Base-by-base conservation (phyloP, 2,888 invertebrate species). In the Cremastobaeus sp. region DNA sequence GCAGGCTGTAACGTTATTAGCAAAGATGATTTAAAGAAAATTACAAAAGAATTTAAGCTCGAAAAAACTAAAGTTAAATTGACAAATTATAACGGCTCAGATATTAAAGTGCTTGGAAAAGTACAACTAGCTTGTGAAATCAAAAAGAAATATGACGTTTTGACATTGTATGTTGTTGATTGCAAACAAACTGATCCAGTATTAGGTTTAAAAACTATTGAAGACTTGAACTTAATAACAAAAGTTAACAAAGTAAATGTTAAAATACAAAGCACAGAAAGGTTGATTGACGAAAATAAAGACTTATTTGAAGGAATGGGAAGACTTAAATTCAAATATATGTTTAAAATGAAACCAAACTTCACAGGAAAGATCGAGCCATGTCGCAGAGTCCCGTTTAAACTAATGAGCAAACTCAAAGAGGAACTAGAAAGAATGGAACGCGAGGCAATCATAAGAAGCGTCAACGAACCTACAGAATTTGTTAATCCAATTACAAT, bases 211-310 rank as follows among this genome's bases (percentile, higher is more conserved):
- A 50, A 57, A 15, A 47, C 54, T 8, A 45, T 62, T 12, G 11
- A 72, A 55, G 37, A 52, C 8, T 28, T 78, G 11, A 60, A 69
- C 6, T 20, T 77, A 5, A 39, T 17, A 20, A 54, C 54, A 70
- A 41, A 35, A 20, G 47, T 70, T 28, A 20, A 66, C 21, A 28
- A 37, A 8, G 34, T 54, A 15, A 11, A 11, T 9, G 14, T 14
- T 8, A 9, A 50, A 15, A 35, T 6, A 5, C 2, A 12, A 9
- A 21, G 6, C 11, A 14, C 14, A 9, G 15, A 50, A 14, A 14
- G 1, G 8, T 9, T 50, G n/a, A 21, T 21, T 1, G 15, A 50
- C 1, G 11, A 50, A 4, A 35, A 35, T n/a, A 50, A 35, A 50
- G 25, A 50, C 5, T 8, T 50, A 21, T 50, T 50, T 35, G 21